A percentile compares a stretch with the other conserved stretches of the same genome.
These are phyloP conservation scores for Halictus rubicundus DNA, from an alignment of 1,140 invertebrate genomes.

Conservation along the genomic window DNA sequence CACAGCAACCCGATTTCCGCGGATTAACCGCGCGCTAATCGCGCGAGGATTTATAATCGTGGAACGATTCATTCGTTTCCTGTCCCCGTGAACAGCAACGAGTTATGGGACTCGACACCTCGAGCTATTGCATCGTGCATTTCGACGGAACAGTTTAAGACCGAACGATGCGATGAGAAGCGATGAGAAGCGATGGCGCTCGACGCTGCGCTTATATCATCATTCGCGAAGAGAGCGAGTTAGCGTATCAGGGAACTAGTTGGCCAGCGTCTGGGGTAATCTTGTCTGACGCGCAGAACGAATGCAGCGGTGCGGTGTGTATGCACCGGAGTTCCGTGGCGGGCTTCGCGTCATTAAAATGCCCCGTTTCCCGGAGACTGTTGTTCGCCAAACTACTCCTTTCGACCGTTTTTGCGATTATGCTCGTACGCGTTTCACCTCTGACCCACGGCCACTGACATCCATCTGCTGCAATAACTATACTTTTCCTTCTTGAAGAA, in stretches of 20 bases:
- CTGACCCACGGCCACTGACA: neutral
- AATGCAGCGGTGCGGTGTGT: neutral
- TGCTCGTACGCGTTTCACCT: neutral
- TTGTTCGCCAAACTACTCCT: neutral
- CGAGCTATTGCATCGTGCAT: conserved; percentile 28
- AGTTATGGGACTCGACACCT: conserved; percentile 27
- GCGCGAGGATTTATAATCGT: neutral
- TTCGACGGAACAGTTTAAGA: conserved; percentile 43
- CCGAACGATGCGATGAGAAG: neutral
- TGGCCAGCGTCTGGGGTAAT: conserved; percentile 27
- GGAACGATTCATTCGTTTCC: neutral
- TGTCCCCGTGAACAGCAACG: neutral
- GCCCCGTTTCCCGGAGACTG: neutral
- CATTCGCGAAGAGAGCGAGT: conserved; percentile 8
- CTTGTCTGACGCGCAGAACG: conserved; percentile 26
- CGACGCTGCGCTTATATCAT: conserved; percentile 33
- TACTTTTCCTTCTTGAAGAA: no score
- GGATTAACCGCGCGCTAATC: neutral
- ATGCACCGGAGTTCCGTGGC: neutral
- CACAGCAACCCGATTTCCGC: neutral
- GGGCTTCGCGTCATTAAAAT: conserved; percentile 8
- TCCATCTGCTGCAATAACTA: neutral
- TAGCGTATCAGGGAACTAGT: conserved; percentile 37
- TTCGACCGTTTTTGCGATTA: neutral
- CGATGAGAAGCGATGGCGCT: neutral